phyloP scores from a whole-genome alignment of 1,140 invertebrate species.

The Calycopis cecrops region DNA sequence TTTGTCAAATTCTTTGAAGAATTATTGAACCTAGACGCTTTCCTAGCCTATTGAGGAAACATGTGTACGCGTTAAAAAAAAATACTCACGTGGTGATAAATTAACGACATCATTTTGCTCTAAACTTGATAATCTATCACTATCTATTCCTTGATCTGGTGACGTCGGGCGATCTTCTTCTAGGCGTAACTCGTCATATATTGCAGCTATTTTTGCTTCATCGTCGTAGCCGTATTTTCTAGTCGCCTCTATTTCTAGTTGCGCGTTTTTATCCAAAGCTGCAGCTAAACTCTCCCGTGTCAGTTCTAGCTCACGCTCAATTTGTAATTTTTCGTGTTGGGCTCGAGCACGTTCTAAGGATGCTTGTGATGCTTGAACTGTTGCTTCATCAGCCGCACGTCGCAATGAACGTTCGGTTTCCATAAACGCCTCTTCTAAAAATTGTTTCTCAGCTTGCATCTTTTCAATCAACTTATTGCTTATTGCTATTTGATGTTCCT shows the following conservation, averaged over 20 bases:
- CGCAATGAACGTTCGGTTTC: slow-evolving; percentile 56
- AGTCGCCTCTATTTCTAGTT: slow-evolving; percentile 55
- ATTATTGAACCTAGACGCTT: no score
- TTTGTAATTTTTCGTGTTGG: slow-evolving; percentile 56
- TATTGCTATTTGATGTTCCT: slow-evolving; percentile 44
- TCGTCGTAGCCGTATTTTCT: slow-evolving; percentile 41
- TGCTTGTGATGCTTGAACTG: slow-evolving; percentile 68
- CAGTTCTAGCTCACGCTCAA: slow-evolving; percentile 65
- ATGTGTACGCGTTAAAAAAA: neutral
- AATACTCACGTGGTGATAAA: slow-evolving; percentile 60
- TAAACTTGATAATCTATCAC: slow-evolving; percentile 75
- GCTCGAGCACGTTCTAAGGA: slow-evolving; percentile 66
- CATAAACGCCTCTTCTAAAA: slow-evolving; percentile 52
- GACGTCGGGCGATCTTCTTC: slow-evolving; percentile 69
- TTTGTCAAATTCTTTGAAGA: no score
- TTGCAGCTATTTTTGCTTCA: slow-evolving; percentile 42
- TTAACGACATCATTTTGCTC: slow-evolving; percentile 65
- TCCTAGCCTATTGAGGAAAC: no score
- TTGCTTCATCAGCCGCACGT: slow-evolving; percentile 65
- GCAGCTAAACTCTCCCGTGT: slow-evolving; percentile 47
- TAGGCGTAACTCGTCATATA: slow-evolving; percentile 38
- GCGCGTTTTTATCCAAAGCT: slow-evolving; percentile 45
- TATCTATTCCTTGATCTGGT: slow-evolving; percentile 77
- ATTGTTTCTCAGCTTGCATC: slow-evolving; percentile 48
- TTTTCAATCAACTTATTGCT: slow-evolving; percentile 40